Percentiles rank a stretch among this genome's conserved stretches.
phyloP scores from a whole-genome alignment of 2,113 vertebrate genomes.

The Oenanthe melanoleuca region DNA sequence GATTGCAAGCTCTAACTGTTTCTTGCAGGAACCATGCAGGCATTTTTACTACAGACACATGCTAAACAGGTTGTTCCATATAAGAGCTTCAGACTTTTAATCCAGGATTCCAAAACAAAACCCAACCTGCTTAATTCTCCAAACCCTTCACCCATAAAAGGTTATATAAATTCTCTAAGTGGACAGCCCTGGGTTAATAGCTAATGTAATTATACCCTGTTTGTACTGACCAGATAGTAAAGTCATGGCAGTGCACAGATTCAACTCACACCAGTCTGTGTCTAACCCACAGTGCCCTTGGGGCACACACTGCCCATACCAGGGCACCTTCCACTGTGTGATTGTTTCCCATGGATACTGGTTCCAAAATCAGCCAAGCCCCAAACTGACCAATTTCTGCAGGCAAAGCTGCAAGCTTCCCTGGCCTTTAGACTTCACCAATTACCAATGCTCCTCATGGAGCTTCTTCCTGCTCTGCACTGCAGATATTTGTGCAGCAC shows the following conservation, averaged over 20 bases:
- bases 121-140: not conserved
- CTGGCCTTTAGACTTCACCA: not conserved
- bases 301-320: not conserved
- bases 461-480: not conserved
- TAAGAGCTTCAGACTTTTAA: not conserved
- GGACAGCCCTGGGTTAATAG: not conserved
- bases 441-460: not conserved
- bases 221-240: not conserved
- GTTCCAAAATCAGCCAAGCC: not conserved
- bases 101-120: not conserved
- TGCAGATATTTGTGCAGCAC: not conserved
- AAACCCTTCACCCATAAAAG: not conserved
- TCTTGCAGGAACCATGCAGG: not conserved
- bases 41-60: not conserved
- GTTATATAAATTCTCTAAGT: not conserved
- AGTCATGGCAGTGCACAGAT: not conserved
- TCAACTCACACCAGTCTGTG: not conserved
- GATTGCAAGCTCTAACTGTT: not conserved
- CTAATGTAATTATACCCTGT: accelerated
- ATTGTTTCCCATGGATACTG: not conserved
- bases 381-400: not conserved
- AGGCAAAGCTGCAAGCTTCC: not conserved
- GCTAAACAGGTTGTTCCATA: not conserved
- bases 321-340: not conserved
- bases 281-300: not conserved